Evolutionary conservation across 2,888 invertebrate genomes (phyloP).

Genomic region (Eupithecia centaureata): DNA sequence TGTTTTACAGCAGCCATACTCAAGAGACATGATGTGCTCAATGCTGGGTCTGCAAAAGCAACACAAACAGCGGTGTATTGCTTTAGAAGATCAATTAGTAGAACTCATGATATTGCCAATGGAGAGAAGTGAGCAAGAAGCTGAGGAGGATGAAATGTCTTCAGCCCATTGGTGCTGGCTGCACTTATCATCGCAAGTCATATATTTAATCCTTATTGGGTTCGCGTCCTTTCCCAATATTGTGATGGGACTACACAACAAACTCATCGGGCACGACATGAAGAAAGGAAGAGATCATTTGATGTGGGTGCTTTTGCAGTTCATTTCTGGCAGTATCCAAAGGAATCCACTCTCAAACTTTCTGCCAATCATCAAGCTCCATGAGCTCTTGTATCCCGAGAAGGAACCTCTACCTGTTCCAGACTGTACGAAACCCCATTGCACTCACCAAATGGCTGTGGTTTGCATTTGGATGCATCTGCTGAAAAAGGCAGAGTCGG

Average conservation of each 20-base stretch:
- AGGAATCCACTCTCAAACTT: constrained; percentile 95
- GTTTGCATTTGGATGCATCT: constrained; percentile 99
- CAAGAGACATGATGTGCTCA: constrained; percentile 97
- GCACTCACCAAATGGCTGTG: constrained; percentile 95
- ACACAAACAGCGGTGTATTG: constrained; percentile 93
- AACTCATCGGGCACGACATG: constrained; percentile 90
- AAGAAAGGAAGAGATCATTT: constrained; percentile 96
- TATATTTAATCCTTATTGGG: constrained; percentile 97
- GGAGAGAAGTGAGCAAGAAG: constrained; percentile 92
- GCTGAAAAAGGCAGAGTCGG: constrained; percentile 95
- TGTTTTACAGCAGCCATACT: constrained; percentile 97
- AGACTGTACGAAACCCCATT: constrained; percentile 93
- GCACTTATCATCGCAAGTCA: constrained; percentile 96
- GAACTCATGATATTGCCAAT: constrained; percentile 95
- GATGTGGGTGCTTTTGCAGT: constrained; percentile 99
- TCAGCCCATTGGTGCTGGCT: constrained; percentile 94
- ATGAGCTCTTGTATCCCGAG: constrained; percentile 96
- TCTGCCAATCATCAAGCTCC: constrained; percentile 94
- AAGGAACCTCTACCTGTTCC: constrained; percentile 95
- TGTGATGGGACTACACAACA: constrained; percentile 94
- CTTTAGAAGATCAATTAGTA: constrained; percentile 96
- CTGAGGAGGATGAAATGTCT: constrained; percentile 84
- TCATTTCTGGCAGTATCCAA: constrained; percentile 98
- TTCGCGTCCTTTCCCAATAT: constrained; percentile 97
- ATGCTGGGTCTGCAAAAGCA: constrained; percentile 97